Evolutionary conservation across 2,113 vertebrate genomes (phyloP).

Genomic region (Hippocampus guttulatus): DNA sequence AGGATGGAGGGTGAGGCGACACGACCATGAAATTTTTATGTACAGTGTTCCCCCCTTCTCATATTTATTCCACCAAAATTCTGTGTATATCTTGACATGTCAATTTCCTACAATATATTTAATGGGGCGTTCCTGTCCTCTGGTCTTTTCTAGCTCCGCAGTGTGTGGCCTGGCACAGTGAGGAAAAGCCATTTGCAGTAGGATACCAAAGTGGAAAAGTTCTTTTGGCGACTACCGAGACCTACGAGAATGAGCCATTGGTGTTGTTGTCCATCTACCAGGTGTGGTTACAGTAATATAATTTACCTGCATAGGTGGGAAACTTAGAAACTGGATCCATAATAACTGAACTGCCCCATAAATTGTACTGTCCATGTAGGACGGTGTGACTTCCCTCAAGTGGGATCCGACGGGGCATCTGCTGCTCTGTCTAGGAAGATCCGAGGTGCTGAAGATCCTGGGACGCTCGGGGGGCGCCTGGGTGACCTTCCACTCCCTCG

Average conservation of each 20-base stretch:
- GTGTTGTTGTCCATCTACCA: conserved; percentile 69
- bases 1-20: conserved; percentile 66
- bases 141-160: conserved; percentile 62
- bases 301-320: neutral
- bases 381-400: conserved; percentile 64
- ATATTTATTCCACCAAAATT: neutral
- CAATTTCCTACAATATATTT: neutral
- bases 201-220: conserved; percentile 76
- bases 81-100: neutral
- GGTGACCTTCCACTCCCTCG: conserved; percentile 70
- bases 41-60: neutral
- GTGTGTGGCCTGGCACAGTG: conserved; percentile 75
- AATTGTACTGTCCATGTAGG: conserved; percentile 46
- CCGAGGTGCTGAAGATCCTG: conserved; percentile 72
- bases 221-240: conserved; percentile 62
- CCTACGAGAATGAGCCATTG: conserved; percentile 62
- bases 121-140: neutral
- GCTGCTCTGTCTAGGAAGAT: conserved; percentile 70
- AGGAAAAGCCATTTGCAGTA: conserved; percentile 72
- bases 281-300: conserved; percentile 49
- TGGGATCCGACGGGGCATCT: conserved; percentile 79
- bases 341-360: neutral
- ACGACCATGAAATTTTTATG: neutral
- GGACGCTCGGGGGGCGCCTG: conserved; percentile 61
- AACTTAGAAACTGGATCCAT: neutral